Conservation (phyloP, 2,797 vertebrate species). For the Lagothrix lagotricha region DNA sequence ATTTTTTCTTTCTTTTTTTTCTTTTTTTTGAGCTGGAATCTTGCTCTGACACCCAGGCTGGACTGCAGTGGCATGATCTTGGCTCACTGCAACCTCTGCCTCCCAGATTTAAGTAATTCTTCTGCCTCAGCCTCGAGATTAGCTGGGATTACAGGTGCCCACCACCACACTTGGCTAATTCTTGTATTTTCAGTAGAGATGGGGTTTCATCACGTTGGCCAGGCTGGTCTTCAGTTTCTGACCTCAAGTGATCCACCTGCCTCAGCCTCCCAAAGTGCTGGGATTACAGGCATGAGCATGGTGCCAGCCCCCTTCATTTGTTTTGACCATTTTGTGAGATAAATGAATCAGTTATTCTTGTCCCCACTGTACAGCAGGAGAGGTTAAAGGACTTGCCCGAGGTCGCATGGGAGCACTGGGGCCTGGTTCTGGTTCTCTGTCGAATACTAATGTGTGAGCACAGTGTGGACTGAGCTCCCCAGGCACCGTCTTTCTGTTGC, state of each 20-base stretch:
- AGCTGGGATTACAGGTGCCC: not conserved
- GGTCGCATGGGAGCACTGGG: not conserved
- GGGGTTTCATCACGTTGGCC: not conserved
- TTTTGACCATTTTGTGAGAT: not conserved
- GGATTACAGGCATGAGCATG: not conserved
- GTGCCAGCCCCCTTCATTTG: not conserved
- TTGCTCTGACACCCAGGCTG: not conserved
- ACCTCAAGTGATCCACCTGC: not conserved
- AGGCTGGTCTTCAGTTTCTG: not conserved
- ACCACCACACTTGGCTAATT: not conserved
- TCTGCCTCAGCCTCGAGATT: not conserved
- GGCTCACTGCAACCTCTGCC: not conserved
- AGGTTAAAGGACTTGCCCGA: not conserved
- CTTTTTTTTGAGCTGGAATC: not conserved
- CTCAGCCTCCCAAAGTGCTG: not conserved
- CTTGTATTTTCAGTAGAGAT: not conserved
- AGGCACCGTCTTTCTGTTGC: not conserved
- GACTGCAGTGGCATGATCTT: not conserved
- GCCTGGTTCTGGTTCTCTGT: not conserved
- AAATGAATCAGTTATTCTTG: not conserved
- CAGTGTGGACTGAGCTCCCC: not conserved
- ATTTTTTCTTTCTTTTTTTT: too few relatives aligned
- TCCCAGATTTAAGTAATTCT: not conserved
- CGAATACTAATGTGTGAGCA: not conserved
- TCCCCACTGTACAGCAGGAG: not conserved